Evolutionary conservation across 2,888 invertebrate species (phyloP), one percentile per base, ranked within the genome.

Genomic region (Aproaerema taeniolella): DNA sequence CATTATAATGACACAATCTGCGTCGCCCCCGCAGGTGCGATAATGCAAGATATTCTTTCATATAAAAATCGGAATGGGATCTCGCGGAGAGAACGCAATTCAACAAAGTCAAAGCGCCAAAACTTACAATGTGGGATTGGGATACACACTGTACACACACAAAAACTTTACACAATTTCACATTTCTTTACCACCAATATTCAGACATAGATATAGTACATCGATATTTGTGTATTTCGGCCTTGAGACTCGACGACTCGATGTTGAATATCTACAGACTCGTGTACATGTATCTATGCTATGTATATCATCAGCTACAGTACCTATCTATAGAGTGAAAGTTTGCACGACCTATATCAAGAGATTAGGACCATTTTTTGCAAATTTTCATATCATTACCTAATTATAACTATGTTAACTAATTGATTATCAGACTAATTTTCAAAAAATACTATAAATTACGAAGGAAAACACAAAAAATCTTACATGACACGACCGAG

Each of bases 401-500:
- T n/a, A 45, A 50, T 59, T 61, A 56, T 55, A 59, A 61, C 61
- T n/a, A 69, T 63, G 52, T 61, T 53, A 55, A 52, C 52, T 50
- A 65, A 47, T 56, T 48, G 50, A 52, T 53, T 52, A 66, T 53
- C 57, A 56, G 50, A 30, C 67, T 71, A 70, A 63, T 53, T 64
- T 61, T 58, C 58, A 55, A 52, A 62, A 67, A 75, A 64, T 66
- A 60, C 63, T 65, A 64, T 61, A n/a, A n/a, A 69, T 64, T 64
- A 58, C 64, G 60, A 68, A 65, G 67, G 71, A 80, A 81, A 83
- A 79, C 76, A 82, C 70, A 78, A 79, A 85, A 81, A 79, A 70
- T 76, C 86, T 86, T 85, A 86, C 85, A 83, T 85, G 86, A 86
- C 86, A 86, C 82, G 83, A 83, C 79, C 82, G 81, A 85, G 86